A percentile compares a stretch with the other conserved stretches of the same genome.
phyloP scores from a whole-genome alignment of 2,797 vertebrate genomes.

The Sus cebifrons region DNA sequence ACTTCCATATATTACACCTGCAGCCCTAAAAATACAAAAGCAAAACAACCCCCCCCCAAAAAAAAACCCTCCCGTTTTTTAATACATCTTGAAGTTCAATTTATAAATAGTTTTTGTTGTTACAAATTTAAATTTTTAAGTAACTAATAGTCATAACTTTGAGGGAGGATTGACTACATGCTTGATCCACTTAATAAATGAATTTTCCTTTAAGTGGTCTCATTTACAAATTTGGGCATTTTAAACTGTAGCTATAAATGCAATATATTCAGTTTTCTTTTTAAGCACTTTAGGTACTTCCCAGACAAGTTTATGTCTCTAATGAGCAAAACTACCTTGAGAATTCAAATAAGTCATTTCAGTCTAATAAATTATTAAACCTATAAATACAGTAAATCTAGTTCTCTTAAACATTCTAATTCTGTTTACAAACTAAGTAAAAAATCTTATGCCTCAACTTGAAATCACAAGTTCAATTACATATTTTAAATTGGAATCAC shows the following conservation, averaged over 20 bases:
- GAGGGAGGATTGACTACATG: not conserved
- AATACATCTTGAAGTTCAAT: slow-evolving; percentile 23
- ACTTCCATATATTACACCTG: no score
- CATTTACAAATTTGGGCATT: slow-evolving; percentile 54
- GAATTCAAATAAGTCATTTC: slow-evolving; percentile 74
- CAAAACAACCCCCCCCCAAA: no score
- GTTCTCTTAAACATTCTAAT: slow-evolving; percentile 69
- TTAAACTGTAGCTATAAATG: slow-evolving; percentile 51
- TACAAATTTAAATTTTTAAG: slow-evolving; percentile 49
- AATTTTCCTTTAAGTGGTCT: slow-evolving; percentile 64
- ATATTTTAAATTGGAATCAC: slow-evolving; percentile 75
- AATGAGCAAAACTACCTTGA: slow-evolving; percentile 72
- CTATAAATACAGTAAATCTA: slow-evolving; percentile 72
- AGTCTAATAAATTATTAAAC: slow-evolving; percentile 72
- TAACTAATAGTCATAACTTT: slow-evolving; percentile 35
- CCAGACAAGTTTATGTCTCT: slow-evolving; percentile 68
- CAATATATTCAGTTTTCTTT: slow-evolving; percentile 67
- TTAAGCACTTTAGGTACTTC: slow-evolving; percentile 68
- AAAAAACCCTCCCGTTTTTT: not conserved
- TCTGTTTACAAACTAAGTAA: slow-evolving; percentile 78
- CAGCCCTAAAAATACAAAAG: no score
- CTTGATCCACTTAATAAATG: slow-evolving; percentile 35
- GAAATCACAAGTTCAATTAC: slow-evolving; percentile 78
- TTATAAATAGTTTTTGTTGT: slow-evolving; percentile 16
- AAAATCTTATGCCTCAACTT: slow-evolving; percentile 71